Evolutionary conservation across 2,113 vertebrate species (phyloP).

Genomic region (Lynx canadensis): DNA sequence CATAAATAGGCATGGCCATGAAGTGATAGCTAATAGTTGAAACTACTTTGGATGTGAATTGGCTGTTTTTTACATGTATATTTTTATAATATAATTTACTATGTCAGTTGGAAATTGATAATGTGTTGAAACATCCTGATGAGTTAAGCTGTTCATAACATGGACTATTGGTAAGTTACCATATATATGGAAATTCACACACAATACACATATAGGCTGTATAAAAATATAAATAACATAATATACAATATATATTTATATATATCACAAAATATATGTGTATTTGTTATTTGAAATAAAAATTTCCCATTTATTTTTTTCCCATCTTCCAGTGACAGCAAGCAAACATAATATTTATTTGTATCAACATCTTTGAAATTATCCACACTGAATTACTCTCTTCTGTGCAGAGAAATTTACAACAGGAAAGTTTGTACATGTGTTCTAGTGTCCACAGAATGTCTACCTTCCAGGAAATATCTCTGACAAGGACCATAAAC

Average conservation of each 20-base stretch:
- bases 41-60: neutral
- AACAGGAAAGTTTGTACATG: neutral
- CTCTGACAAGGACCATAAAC: fast-evolving
- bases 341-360: neutral
- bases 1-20: neutral
- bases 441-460: neutral
- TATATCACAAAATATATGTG: neutral
- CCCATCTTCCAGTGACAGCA: neutral
- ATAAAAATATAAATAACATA: neutral
- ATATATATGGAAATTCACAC: neutral
- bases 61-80: neutral
- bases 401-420: neutral
- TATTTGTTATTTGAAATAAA: neutral
- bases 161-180: neutral
- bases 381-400: neutral
- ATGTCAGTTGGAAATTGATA: neutral
- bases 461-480: neutral
- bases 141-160: neutral
- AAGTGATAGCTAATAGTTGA: neutral
- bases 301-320: neutral
- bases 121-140: neutral
- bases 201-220: neutral
- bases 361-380: neutral
- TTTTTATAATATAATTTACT: neutral
- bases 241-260: neutral